A percentile compares a stretch with the other conserved stretches of the same genome.
Conservation (phyloP, 2,797 vertebrate genomes). For the Urophycis tenuis region DNA sequence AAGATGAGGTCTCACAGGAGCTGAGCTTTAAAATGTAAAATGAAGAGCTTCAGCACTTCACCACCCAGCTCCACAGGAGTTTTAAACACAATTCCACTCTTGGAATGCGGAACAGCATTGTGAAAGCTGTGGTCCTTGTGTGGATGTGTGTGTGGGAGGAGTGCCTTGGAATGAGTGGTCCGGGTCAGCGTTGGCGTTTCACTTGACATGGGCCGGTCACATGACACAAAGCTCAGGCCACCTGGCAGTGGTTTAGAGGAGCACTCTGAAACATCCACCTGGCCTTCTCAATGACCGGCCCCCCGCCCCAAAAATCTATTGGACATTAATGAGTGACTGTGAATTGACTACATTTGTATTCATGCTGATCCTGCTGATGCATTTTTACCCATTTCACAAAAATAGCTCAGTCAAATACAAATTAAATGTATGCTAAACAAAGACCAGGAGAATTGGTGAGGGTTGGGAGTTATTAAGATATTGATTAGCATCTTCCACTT, state of each 20-base stretch:
- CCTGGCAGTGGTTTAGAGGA: not conserved
- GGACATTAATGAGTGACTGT: not conserved
- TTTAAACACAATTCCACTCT: not conserved
- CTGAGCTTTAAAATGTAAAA: not conserved
- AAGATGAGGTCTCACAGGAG: conserved; percentile 28
- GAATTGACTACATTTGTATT: not conserved
- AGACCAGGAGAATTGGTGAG: not conserved
- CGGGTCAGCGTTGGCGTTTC: too few relatives aligned
- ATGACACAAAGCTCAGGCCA: not conserved
- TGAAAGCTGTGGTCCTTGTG: not conserved
- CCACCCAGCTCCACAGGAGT: not conserved
- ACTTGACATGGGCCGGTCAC: not conserved
- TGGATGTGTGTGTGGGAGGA: not conserved
- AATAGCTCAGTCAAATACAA: not conserved
- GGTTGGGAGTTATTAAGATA: not conserved
- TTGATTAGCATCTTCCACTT: not conserved
- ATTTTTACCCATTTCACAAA: too few relatives aligned
- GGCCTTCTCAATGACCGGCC: not conserved
- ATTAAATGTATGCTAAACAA: not conserved
- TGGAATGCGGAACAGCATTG: not conserved
- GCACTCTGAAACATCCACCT: not conserved
- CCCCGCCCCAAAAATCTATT: not conserved
- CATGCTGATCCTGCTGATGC: not conserved
- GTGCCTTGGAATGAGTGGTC: not conserved
- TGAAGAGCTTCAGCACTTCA: not conserved